Conservation (phyloP, 2,888 invertebrate species). For the Lithosia quadra region DNA sequence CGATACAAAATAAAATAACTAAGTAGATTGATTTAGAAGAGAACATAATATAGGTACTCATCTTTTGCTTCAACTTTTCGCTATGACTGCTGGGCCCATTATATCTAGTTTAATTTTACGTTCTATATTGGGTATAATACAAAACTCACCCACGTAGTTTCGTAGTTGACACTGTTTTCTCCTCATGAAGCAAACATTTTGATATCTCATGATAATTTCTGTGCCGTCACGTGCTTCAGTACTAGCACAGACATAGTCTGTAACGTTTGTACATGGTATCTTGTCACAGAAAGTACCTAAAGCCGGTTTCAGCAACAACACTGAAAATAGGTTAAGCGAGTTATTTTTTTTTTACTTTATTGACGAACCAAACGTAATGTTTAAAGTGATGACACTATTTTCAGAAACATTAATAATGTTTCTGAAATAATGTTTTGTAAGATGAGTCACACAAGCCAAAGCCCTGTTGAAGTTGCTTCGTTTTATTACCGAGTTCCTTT, state of each 20-base stretch:
- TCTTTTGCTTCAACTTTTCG: too few species aligned
- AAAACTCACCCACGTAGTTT: slow-evolving; percentile 7
- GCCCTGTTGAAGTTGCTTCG: not conserved
- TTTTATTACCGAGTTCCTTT: not conserved
- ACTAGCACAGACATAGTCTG: slow-evolving; percentile 71
- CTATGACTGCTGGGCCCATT: too few species aligned
- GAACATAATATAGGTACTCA: too few species aligned
- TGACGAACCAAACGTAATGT: too few species aligned
- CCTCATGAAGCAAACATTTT: slow-evolving; percentile 69
- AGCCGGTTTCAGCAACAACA: slow-evolving; percentile 22
- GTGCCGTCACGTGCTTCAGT: slow-evolving; percentile 46
- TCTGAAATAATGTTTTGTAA: not conserved
- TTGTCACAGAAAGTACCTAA: slow-evolving; percentile 53
- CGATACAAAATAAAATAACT: too few species aligned
- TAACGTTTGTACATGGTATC: slow-evolving; percentile 66
- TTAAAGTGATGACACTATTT: not conserved
- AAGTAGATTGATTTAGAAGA: too few species aligned
- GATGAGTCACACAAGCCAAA: not conserved
- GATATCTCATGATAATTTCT: slow-evolving; percentile 55
- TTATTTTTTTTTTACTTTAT: not conserved
- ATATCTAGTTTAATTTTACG: not conserved
- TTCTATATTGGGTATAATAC: not conserved
- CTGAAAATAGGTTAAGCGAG: slow-evolving; percentile 34
- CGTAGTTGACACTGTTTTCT: slow-evolving; percentile 60
- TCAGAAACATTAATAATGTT: too few species aligned